Conservation (phyloP, 92 coral and sea anemone species). For the Heteractis magnifica region DNA sequence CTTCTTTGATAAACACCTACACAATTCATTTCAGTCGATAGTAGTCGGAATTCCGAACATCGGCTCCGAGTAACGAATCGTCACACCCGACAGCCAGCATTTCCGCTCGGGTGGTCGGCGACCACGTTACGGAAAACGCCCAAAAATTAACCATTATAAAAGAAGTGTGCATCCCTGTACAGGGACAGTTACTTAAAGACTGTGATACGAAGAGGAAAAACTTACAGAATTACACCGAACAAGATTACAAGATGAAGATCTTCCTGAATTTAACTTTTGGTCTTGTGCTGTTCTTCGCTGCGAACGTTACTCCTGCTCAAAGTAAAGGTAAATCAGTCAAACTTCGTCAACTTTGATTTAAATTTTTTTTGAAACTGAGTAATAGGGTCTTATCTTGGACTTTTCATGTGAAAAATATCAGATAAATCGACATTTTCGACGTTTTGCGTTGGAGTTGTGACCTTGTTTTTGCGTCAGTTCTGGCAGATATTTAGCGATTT, state of each 20-base stretch:
- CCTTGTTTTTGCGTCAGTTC: too few relatives aligned
- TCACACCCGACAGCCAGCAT: constrained; percentile 7
- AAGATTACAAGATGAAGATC: not conserved
- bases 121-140: constrained; percentile 10
- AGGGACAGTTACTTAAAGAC: not conserved
- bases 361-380: too few relatives aligned
- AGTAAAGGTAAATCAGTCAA: too few relatives aligned
- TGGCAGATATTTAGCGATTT: too few relatives aligned
- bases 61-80: constrained; percentile 7
- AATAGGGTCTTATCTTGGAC: too few relatives aligned
- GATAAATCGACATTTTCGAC: too few relatives aligned
- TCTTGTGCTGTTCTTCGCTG: too few relatives aligned
- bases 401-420: too few relatives aligned
- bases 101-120: constrained; percentile 14
- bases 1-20: constrained; percentile 6
- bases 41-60: constrained; percentile 12
- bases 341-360: too few relatives aligned
- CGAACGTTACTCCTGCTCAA: too few relatives aligned
- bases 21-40: not conserved
- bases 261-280: too few relatives aligned
- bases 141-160: not conserved
- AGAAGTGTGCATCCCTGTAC: not conserved
- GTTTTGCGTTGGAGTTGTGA: too few relatives aligned
- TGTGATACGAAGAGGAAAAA: not conserved
- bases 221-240: not conserved